Percentiles rank a stretch among this genome's conserved stretches.
Conservation (phyloP, 2,113 vertebrate species). For the Bambusicola thoracicus region DNA sequence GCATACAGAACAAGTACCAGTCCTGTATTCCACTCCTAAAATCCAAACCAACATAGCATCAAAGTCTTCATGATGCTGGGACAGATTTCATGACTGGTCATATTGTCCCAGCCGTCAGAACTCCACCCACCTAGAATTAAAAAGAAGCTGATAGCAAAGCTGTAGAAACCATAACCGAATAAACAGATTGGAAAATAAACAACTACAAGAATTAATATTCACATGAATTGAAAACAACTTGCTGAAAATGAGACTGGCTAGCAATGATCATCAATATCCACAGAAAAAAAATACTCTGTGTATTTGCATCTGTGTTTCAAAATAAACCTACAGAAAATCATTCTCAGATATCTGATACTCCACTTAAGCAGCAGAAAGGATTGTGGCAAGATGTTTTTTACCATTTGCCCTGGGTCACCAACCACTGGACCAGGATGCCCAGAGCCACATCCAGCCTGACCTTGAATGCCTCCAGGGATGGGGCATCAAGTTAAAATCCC, state of each 20-base stretch:
- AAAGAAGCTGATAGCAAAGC: background rate
- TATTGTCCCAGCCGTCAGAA: background rate
- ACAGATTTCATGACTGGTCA: background rate
- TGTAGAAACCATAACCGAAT: background rate
- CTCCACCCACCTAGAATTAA: background rate
- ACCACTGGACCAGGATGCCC: no score
- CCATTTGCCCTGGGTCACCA: background rate
- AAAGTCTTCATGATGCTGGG: background rate
- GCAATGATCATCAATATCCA: background rate
- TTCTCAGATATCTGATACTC: background rate
- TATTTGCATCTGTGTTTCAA: background rate
- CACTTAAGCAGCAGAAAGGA: background rate
- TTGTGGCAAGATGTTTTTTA: background rate
- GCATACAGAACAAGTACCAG: background rate
- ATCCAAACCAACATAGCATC: background rate
- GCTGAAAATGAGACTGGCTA: background rate
- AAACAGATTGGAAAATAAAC: background rate
- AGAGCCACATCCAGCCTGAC: no score
- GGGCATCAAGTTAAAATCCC: no score
- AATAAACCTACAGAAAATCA: background rate
- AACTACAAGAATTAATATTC: background rate
- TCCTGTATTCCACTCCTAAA: background rate
- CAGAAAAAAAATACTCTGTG: background rate
- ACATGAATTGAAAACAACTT: background rate
- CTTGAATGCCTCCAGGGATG: no score